Evolutionary conservation across 1,140 invertebrate species (phyloP).

Genomic region (Magallana angulata): DNA sequence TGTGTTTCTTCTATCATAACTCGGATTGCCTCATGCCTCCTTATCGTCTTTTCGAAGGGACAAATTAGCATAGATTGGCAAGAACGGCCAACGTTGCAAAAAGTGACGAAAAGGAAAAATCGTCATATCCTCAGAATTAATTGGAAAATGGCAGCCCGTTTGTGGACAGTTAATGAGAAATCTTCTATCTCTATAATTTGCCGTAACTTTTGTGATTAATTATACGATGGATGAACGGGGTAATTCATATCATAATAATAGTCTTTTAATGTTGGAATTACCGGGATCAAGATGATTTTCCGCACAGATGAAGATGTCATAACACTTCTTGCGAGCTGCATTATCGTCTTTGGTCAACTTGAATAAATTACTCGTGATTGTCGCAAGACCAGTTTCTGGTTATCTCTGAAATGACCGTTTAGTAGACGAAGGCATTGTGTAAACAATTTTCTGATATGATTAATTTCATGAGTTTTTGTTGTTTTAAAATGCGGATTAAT

Average conservation of each 20-base stretch:
- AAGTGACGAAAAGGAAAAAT: constrained; percentile 43
- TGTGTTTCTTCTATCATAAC: too few relatives aligned
- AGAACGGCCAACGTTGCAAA: constrained; percentile 27
- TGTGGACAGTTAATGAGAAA: constrained; percentile 48
- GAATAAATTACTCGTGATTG: constrained; percentile 31
- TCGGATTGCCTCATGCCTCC: neutral
- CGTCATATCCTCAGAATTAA: constrained; percentile 39
- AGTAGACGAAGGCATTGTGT: constrained; percentile 18
- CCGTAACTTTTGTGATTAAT: constrained; percentile 47
- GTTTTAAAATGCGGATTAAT: constrained; percentile 54
- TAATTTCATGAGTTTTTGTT: constrained; percentile 46
- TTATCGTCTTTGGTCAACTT: constrained; percentile 48
- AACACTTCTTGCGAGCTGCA: constrained; percentile 19
- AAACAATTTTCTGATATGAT: constrained; percentile 51
- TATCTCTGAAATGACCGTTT: constrained; percentile 50
- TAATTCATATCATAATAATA: constrained; percentile 49
- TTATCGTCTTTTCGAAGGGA: neutral
- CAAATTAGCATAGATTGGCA: neutral
- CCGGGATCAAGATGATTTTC: constrained; percentile 49
- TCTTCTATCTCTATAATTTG: constrained; percentile 48
- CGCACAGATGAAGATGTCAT: constrained; percentile 36
- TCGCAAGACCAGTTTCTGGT: constrained; percentile 38
- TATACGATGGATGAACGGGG: constrained; percentile 40
- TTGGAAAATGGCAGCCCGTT: constrained; percentile 39
- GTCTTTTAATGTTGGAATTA: constrained; percentile 50